Conservation (phyloP, 2,888 invertebrate genomes). For the Caenorhabditis zanzibari region DNA sequence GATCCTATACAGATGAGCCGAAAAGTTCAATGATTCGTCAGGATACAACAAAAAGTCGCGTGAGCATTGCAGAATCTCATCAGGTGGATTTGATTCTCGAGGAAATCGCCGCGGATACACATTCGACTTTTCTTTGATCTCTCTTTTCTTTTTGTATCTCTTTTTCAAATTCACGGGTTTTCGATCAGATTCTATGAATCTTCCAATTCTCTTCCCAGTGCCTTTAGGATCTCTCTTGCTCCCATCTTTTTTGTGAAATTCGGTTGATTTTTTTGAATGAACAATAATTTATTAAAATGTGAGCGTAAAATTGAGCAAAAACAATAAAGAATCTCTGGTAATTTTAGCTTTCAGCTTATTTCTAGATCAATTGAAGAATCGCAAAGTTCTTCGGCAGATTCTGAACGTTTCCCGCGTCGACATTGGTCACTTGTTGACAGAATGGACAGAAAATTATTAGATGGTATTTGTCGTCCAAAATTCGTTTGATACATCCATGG, state of each 20-base stretch:
- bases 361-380: not conserved
- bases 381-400: not conserved
- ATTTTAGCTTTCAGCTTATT: not conserved
- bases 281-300: no score
- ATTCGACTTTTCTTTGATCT: conserved; percentile 73
- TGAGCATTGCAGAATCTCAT: conserved; percentile 56
- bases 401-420: not conserved
- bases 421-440: not conserved
- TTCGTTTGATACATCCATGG: not conserved
- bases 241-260: conserved; percentile 13
- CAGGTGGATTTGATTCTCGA: conserved; percentile 74
- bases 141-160: not conserved
- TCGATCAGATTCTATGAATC: conserved; percentile 35
- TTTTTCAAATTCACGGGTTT: conserved; percentile 20
- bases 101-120: conserved; percentile 74
- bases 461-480: not conserved
- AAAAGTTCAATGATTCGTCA: conserved; percentile 55
- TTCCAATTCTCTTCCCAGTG: conserved; percentile 30
- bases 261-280: not conserved
- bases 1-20: conserved; percentile 44
- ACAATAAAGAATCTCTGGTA: not conserved
- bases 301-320: no score
- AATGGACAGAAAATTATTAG: not conserved
- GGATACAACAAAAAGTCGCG: conserved; percentile 51
- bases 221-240: conserved; percentile 63